phyloP scores from a whole-genome alignment of 2,113 vertebrate genomes.

The Protobothrops flavoviridis region DNA sequence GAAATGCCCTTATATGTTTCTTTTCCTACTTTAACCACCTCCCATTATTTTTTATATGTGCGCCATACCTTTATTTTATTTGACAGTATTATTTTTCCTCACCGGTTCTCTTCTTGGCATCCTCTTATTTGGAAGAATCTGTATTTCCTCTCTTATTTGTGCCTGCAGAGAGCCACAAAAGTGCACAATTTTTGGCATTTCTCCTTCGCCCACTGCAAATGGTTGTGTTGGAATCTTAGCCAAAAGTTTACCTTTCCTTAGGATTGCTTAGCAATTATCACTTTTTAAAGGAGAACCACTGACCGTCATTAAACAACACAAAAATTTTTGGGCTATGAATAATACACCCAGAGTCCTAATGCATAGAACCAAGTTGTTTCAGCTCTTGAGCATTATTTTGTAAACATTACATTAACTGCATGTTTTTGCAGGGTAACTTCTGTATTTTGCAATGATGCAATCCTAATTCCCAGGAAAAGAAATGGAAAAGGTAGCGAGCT shows the following conservation, averaged over 20 bases:
- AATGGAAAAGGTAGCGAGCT: not conserved
- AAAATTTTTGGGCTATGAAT: not conserved
- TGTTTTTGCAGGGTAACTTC: not conserved
- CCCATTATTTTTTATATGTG: not conserved
- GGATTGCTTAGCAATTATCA: constrained; percentile 1
- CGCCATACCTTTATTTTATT: not conserved
- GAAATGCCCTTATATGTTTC: not conserved
- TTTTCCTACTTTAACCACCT: not conserved
- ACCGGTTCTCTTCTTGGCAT: not conserved
- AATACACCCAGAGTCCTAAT: not conserved
- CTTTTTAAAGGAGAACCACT: constrained; percentile 4
- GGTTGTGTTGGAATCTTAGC: not conserved
- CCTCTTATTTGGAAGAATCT: not conserved
- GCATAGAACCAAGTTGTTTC: not conserved
- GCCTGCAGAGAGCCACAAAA: not conserved
- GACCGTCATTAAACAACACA: constrained; percentile 21
- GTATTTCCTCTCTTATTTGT: not conserved
- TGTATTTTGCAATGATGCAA: not conserved
- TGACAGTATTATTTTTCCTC: not conserved
- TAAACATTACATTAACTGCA: rapidly evolving
- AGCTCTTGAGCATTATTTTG: not conserved
- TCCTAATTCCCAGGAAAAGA: not conserved
- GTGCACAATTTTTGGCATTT: not conserved
- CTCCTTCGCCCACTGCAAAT: not conserved
- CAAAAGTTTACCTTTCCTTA: not conserved